Evolutionary conservation across 2,113 vertebrate species (phyloP).

Genomic region (Guaruba guarouba): DNA sequence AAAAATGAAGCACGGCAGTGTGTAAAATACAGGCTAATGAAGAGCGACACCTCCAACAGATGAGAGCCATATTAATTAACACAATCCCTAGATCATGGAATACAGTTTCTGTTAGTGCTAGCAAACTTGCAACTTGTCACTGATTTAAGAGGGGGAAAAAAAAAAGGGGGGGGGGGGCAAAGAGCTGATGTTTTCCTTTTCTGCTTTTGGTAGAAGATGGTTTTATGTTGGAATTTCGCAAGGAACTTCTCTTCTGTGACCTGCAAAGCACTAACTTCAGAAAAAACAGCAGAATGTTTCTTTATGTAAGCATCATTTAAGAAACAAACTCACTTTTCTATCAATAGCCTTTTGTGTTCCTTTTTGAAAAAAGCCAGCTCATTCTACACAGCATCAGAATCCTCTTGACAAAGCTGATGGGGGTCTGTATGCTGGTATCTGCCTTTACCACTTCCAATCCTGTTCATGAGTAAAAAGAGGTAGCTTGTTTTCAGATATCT

Average conservation of each 20-base stretch:
- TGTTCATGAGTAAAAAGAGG: constrained; percentile 45
- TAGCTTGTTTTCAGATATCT: neutral
- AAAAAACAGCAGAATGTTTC: constrained; percentile 5
- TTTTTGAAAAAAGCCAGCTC: constrained; percentile 85
- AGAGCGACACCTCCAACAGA: constrained; percentile 86
- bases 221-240: constrained; percentile 58
- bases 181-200: constrained; percentile 42
- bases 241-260: constrained; percentile 19
- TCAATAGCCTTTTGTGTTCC: constrained; percentile 81
- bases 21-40: constrained; percentile 89
- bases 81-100: constrained; percentile 82
- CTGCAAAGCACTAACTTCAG: constrained; percentile 20
- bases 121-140: constrained; percentile 79
- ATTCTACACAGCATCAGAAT: constrained; percentile 86
- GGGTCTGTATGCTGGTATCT: constrained; percentile 63
- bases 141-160: constrained; percentile 40
- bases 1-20: constrained; percentile 88
- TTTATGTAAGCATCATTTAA: constrained; percentile 11
- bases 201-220: constrained; percentile 40
- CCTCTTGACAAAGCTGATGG: constrained; percentile 80
- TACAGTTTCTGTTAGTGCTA: constrained; percentile 75
- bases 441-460: constrained; percentile 63
- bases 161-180: neutral
- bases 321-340: constrained; percentile 83
- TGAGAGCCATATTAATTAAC: constrained; percentile 89